Base-by-base conservation (phyloP, 2,113 vertebrate genomes). In the Smithornis capensis region DNA sequence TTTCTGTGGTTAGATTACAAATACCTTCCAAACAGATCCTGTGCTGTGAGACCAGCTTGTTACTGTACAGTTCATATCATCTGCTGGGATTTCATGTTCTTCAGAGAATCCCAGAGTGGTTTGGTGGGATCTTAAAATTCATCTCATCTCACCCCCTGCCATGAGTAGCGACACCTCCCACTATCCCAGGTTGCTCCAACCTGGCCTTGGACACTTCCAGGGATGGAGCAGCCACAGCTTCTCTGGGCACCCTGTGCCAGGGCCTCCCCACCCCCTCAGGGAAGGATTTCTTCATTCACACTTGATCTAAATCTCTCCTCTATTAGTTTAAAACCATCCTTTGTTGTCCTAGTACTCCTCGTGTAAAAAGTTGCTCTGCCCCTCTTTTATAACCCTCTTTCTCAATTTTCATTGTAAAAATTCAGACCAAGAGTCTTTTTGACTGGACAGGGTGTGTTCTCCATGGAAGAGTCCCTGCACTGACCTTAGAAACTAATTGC, bases 171-270 rank as follows among this genome's bases (percentile, higher is more conserved):
- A 29, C 45, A 67, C 23, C 19, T 82, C 53, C 69, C 53, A 29
- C 38, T 14, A 0, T 0, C 3, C 45, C 38, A 53, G 62, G 38
- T 0, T 67, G 13, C 11, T 67, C 53, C 38, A 82, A 0, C 53
- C 38, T 21, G 33, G 33, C 19, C 37, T 65, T 50, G 59, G 22
- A 5, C 52, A 59, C 8, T 89, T 0, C 0, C 45, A 67, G 45
- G 28, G 62, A 38, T 59, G 28, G 23, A 24, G 8, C 87, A 75
- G 28, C 45, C 38, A 75, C 62, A 75, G 53, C 53, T 60, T 1
- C 53, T 75, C 45, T 81, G 37, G 37, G 27, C 57, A 79, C 0
- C 40, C 21, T 42, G 14, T 31, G 31, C 50, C 42, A 49, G 14
- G 57, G 31, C 42, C 35, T 60, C 4, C 4, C 57, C 57, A 37